phyloP scores from a whole-genome alignment of 2,797 vertebrate species.

The Leptodactylus fallax region DNA sequence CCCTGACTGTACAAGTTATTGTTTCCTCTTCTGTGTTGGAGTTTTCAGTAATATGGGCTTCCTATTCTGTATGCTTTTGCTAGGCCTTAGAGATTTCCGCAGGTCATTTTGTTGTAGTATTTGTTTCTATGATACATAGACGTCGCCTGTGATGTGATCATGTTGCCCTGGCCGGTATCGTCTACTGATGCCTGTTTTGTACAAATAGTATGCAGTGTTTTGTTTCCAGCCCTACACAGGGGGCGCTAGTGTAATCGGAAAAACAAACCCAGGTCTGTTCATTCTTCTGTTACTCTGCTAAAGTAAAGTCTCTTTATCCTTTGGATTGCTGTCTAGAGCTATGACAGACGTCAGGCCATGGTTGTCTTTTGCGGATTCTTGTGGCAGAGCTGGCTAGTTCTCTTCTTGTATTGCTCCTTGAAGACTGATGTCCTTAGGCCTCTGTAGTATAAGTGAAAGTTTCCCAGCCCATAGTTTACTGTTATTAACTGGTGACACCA shows the following conservation, averaged over 20 bases:
- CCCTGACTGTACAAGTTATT: background rate
- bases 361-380: background rate
- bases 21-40: background rate
- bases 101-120: background rate
- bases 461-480: background rate
- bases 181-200: background rate
- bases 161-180: background rate
- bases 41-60: background rate
- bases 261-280: background rate
- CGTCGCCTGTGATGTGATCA: background rate
- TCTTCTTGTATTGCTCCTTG: background rate
- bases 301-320: background rate
- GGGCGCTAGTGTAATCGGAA: background rate
- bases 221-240: background rate
- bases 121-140: background rate
- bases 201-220: background rate
- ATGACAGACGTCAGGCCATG: background rate
- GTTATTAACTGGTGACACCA: constrained; percentile 24
- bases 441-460: background rate
- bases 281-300: background rate
- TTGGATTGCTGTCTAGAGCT: background rate
- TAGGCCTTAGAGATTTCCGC: background rate
- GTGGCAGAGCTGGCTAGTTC: background rate
- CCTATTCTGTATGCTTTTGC: background rate
- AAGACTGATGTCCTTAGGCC: background rate